phyloP scores from a whole-genome alignment of 2,888 invertebrate species.

The Drosophila merina region DNA sequence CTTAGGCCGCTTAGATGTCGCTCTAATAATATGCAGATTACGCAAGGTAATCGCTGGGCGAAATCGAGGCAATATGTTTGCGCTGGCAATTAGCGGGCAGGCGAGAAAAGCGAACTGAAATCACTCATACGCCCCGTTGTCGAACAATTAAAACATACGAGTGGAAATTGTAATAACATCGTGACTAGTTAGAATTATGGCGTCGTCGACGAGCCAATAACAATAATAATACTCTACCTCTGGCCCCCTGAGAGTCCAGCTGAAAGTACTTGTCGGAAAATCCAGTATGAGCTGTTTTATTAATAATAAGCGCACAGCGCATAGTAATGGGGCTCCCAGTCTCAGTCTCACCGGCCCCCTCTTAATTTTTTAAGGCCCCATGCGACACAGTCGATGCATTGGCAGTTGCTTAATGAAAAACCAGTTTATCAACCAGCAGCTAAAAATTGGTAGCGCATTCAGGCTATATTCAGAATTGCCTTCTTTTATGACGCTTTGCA shows the following conservation, averaged over 20 bases:
- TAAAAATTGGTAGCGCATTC: constrained; percentile 50
- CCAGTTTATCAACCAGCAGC: constrained; percentile 58
- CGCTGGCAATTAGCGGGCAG: constrained; percentile 64
- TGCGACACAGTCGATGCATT: constrained; percentile 32
- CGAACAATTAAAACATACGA: constrained; percentile 67
- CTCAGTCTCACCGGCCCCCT: neutral
- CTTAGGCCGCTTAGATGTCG: constrained; percentile 25
- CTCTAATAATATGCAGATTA: constrained; percentile 54
- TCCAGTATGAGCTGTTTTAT: constrained; percentile 76
- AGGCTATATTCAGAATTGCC: constrained; percentile 26
- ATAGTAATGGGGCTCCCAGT: constrained; percentile 4
- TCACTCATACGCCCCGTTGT: constrained; percentile 72
- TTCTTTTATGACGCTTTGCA: constrained; percentile 49
- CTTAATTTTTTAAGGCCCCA: constrained; percentile 15
- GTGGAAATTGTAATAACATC: constrained; percentile 79
- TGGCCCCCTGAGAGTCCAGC: constrained; percentile 18
- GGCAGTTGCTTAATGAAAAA: constrained; percentile 66
- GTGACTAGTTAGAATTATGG: constrained; percentile 70
- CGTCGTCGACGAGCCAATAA: constrained; percentile 60
- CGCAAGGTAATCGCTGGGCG: constrained; percentile 45
- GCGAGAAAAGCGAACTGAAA: constrained; percentile 72
- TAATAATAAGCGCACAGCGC: constrained; percentile 71
- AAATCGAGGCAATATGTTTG: constrained; percentile 44
- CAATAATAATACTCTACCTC: constrained; percentile 24
- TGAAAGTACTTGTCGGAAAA: constrained; percentile 67